Percentiles rank a stretch among this genome's conserved stretches.
These are phyloP conservation scores for Drosophila nannoptera DNA, from an alignment of 1,140 invertebrate species.

Conservation along the genomic window DNA sequence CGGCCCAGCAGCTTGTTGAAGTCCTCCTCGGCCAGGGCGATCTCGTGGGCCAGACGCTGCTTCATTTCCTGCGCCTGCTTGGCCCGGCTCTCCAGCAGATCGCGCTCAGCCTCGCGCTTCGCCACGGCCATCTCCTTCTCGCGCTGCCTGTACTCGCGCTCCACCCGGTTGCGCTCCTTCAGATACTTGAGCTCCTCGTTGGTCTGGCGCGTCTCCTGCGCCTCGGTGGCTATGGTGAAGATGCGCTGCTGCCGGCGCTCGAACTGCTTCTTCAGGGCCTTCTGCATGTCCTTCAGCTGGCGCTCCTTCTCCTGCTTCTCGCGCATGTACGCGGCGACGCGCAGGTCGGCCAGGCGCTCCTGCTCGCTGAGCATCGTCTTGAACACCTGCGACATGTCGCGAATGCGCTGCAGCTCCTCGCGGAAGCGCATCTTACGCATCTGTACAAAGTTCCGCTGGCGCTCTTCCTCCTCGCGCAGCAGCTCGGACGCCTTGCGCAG, in stretches of 20 bases:
- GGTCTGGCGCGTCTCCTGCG: constrained; percentile 74
- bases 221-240: constrained; percentile 78
- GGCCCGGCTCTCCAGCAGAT: constrained; percentile 79
- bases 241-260: constrained; percentile 80
- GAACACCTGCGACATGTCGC: constrained; percentile 81
- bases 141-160: constrained; percentile 80
- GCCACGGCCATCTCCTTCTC: constrained; percentile 81
- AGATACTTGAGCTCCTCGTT: constrained; percentile 81
- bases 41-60: constrained; percentile 81
- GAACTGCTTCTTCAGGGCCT: constrained; percentile 76
- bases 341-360: constrained; percentile 82
- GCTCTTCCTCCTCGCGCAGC: constrained; percentile 81
- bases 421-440: constrained; percentile 79
- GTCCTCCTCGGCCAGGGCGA: constrained; percentile 82
- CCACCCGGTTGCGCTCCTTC: constrained; percentile 81
- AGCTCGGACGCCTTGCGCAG: constrained; percentile 81
- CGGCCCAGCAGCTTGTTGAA: constrained; percentile 80
- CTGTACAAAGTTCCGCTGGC: constrained; percentile 67
- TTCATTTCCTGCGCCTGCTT: constrained; percentile 79
- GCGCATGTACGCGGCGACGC: constrained; percentile 82
- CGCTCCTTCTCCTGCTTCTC: constrained; percentile 82
- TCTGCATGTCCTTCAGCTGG: constrained; percentile 78
- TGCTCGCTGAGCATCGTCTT: constrained; percentile 82
- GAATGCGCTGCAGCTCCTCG: constrained; percentile 81
- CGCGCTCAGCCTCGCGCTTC: constrained; percentile 80